Conservation (phyloP, 2,113 vertebrate genomes). For the Spea multiplicata region DNA sequence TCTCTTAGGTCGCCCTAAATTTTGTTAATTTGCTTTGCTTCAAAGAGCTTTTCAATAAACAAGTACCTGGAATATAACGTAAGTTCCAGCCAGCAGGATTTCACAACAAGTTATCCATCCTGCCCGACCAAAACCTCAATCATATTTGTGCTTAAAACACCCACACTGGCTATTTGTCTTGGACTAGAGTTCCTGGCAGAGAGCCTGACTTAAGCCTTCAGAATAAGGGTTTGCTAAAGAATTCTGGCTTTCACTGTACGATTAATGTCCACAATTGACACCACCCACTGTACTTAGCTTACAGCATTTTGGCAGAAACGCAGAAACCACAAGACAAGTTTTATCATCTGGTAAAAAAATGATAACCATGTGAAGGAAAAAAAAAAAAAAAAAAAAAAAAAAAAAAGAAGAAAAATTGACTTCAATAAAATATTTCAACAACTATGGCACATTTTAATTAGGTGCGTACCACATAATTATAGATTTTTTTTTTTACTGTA, state of each 20-base stretch:
- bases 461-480: conserved; percentile 69
- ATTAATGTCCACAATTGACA: conserved; percentile 65
- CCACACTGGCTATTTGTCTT: conserved; percentile 69
- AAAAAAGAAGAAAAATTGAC: conserved; percentile 62
- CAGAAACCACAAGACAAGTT: conserved; percentile 80
- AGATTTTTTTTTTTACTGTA: conserved; percentile 57
- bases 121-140: conserved; percentile 64
- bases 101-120: conserved; percentile 62
- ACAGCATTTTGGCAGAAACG: conserved; percentile 68
- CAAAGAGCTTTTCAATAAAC: conserved; percentile 52
- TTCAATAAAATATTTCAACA: conserved; percentile 78
- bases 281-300: conserved; percentile 64
- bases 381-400: conserved; percentile 47
- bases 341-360: conserved; percentile 79
- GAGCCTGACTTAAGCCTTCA: conserved; percentile 64
- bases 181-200: conserved; percentile 63
- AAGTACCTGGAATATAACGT: conserved; percentile 54
- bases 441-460: conserved; percentile 74
- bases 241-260: conserved; percentile 57
- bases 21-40: conserved; percentile 37
- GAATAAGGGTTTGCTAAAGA: conserved; percentile 65
- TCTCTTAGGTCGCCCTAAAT: conserved; percentile 37
- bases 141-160: conserved; percentile 65
- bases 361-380: no score
- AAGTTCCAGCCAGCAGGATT: conserved; percentile 53